Base-by-base conservation (phyloP, 1,140 invertebrate genomes). In the Bradynema listronoti region DNA sequence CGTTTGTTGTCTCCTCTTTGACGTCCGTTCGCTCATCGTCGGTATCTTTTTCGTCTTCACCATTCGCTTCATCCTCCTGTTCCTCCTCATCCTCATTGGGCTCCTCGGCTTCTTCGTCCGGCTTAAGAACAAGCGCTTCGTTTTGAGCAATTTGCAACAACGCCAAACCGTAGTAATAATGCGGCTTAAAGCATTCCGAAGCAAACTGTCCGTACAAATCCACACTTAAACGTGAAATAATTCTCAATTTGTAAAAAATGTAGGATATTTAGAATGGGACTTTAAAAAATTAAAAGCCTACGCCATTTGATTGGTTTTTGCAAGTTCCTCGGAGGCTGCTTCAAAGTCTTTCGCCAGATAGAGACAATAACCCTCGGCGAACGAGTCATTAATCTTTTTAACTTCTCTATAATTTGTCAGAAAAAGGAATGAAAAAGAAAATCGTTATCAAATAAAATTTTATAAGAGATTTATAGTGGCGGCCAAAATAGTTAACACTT, bases 191-290 rank as follows among this genome's bases (percentile, higher is more conserved):
- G 4, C 50, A 61, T 45, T 61, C 30, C 22, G 52, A 33, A 2
- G 59, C 51, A 36, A 61, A 61, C 22, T 43, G 16, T 6, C 59
- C 59, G 42, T 46, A 61, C 14, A 61, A 43, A 11, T 57, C 46
- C 22, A 47, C 34, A 1, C 59, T 61, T 14, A 49, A 57, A 14
- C 4, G 2, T 16, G 2, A 3, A 45, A 2, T 14, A 45, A 24
- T 14, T 25, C 24, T 25, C 6, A 25, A 19, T 24, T 19, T 24
- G 1, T 6, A 4, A 56, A 60, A 61, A 32, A 27, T n/a, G 27
- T 5, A 50, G 27, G 42, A 50, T 50, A 24, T 7, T 46, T 0
- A 24, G 43, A 43, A 32, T 27, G 34, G 49, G 58, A 19, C 45
- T 19, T 2, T 22, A 9, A 43, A 55, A 33, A 7, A 24, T 4